A percentile compares a stretch with the other conserved stretches of the same genome.
Conservation (phyloP, 2,888 invertebrate species). For the Zhengitettix transpicula region DNA sequence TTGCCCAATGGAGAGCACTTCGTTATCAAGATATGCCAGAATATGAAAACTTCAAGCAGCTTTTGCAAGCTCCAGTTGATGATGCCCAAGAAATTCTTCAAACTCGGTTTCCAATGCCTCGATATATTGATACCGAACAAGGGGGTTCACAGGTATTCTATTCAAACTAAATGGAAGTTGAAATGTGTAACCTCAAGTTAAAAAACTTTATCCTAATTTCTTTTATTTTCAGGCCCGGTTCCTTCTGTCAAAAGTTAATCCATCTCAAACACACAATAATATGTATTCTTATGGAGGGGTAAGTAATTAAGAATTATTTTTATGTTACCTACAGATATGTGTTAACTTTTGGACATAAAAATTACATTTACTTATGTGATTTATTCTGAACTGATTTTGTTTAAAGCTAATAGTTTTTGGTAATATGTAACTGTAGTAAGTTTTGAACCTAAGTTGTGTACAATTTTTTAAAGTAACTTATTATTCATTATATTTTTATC, state of each 20-base stretch:
- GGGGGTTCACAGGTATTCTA: slow-evolving; percentile 76
- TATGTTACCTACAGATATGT: not conserved
- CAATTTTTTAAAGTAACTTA: too few relatives aligned
- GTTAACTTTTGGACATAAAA: too few relatives aligned
- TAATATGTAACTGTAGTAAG: too few relatives aligned
- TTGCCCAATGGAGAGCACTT: slow-evolving; percentile 90
- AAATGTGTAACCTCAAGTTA: not conserved
- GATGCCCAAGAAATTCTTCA: slow-evolving; percentile 94
- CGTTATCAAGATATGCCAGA: slow-evolving; percentile 95
- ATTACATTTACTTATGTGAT: too few relatives aligned
- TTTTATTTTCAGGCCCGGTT: slow-evolving; percentile 65
- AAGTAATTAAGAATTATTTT: slow-evolving; percentile 28
- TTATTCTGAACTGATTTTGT: too few relatives aligned
- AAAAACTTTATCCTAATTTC: not conserved
- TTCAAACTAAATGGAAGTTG: not conserved
- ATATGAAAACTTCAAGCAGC: slow-evolving; percentile 92
- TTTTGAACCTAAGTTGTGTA: too few relatives aligned
- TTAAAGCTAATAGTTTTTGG: too few relatives aligned
- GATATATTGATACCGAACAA: slow-evolving; percentile 97
- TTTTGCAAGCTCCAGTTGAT: slow-evolving; percentile 88
- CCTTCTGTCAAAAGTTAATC: slow-evolving; percentile 95
- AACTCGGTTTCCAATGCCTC: slow-evolving; percentile 93
- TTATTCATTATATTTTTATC: too few relatives aligned
- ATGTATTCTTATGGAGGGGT: slow-evolving; percentile 92
- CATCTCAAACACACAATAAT: slow-evolving; percentile 99